Evolutionary conservation across 2,113 vertebrate genomes (phyloP).

Genomic region (Crotalus viridis): DNA sequence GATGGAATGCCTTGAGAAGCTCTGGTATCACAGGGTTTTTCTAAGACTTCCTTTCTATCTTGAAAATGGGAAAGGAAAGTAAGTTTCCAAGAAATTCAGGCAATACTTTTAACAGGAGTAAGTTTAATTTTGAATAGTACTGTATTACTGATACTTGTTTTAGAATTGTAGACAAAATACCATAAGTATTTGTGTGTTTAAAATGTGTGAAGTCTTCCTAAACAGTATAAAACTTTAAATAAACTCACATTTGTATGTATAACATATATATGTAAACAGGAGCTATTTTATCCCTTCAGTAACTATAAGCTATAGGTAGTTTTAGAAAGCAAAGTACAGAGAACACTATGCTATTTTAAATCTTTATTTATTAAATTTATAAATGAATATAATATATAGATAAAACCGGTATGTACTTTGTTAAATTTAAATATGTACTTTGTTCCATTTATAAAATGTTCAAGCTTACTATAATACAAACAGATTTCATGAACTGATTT

Average conservation of each 20-base stretch:
- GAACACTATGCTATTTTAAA: not conserved
- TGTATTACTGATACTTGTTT: not conserved
- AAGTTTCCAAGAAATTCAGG: not conserved
- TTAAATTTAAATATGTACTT: not conserved
- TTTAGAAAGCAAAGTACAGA: not conserved
- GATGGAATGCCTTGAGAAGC: not conserved
- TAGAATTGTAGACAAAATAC: not conserved
- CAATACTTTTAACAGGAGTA: not conserved
- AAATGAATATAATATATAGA: not conserved
- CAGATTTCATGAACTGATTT: not conserved
- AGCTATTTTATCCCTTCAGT: not conserved
- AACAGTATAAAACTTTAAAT: not conserved
- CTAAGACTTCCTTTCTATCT: not conserved
- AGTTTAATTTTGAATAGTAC: not conserved
- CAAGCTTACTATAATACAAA: not conserved
- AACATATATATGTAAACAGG: not conserved
- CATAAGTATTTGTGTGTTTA: not conserved
- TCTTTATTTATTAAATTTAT: not conserved
- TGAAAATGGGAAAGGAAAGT: not conserved
- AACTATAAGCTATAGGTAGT: too few species aligned
- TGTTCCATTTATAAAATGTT: not conserved
- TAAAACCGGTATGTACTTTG: not conserved
- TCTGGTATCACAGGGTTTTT: not conserved
- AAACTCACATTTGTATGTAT: not conserved
- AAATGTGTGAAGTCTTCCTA: not conserved